These are phyloP conservation scores for Spinus pinus DNA, from an alignment of 2,797 vertebrate genomes.

Conservation along the genomic window DNA sequence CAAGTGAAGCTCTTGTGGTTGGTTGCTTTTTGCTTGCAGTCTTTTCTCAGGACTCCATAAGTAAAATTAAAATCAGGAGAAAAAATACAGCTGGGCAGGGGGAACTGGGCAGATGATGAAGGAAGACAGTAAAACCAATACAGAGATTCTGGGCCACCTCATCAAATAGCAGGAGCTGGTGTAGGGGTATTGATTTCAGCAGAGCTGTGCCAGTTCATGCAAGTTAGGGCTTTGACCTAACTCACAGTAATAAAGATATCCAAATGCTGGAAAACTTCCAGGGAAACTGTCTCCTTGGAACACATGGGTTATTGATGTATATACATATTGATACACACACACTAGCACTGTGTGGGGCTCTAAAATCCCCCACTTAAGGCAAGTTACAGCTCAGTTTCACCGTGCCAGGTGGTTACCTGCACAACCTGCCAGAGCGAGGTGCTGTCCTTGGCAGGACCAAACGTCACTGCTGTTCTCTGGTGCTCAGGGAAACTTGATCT, in stretches of 20 bases:
- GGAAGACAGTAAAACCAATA: conserved; percentile 4
- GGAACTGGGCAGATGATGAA: neutral
- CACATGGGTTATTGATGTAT: neutral
- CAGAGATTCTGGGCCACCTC: neutral
- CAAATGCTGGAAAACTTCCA: conserved; percentile 33
- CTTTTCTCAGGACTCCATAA: neutral
- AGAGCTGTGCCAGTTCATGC: neutral
- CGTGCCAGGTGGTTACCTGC: neutral
- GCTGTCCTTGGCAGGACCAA: neutral
- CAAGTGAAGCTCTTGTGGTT: neutral
- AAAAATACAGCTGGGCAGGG: neutral
- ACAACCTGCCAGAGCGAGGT: neutral
- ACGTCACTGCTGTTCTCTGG: neutral
- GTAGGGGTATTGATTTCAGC: conserved; percentile 26
- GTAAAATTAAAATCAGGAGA: neutral
- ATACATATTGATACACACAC: neutral
- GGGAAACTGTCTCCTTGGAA: neutral
- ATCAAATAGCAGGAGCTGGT: neutral
- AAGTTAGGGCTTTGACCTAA: conserved; percentile 13
- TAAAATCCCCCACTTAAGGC: neutral
- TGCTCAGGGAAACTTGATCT: neutral
- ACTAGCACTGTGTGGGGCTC: rapidly evolving
- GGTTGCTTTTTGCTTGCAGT: neutral
- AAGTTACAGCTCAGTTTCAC: neutral
- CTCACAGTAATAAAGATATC: conserved; percentile 2